phyloP scores from a whole-genome alignment of 2,797 vertebrate genomes.

The Peromyscus nudipes region DNA sequence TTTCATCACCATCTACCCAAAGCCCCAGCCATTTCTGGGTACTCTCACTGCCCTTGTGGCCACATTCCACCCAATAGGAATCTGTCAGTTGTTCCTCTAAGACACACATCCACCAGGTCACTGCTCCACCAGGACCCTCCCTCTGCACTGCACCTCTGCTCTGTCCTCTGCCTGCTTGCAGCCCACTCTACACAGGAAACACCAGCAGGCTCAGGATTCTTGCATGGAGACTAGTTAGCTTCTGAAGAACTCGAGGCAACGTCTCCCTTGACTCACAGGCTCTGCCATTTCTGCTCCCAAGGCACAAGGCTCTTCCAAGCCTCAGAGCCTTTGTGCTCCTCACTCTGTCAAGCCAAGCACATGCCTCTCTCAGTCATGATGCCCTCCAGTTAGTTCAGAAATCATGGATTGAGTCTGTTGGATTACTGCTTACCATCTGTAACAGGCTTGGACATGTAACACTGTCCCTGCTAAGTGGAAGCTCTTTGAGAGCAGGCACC shows the following conservation, averaged over 20 bases:
- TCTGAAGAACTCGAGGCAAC: background rate
- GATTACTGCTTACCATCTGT: background rate
- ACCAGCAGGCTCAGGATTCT: background rate
- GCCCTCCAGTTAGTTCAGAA: background rate
- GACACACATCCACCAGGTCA: background rate
- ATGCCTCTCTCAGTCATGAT: background rate
- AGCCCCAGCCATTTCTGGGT: background rate
- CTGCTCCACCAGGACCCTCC: background rate
- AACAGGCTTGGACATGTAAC: background rate
- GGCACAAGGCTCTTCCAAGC: background rate
- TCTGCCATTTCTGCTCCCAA: background rate
- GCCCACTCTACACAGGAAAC: background rate
- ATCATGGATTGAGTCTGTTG: rapidly evolving
- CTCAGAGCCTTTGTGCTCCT: background rate
- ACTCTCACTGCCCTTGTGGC: background rate
- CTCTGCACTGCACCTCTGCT: background rate
- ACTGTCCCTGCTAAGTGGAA: background rate
- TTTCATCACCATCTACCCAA: background rate
- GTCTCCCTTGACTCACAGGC: background rate
- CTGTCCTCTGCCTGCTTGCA: background rate
- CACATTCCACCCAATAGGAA: background rate
- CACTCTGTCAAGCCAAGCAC: background rate
- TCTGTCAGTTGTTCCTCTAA: background rate
- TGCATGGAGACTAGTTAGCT: background rate
- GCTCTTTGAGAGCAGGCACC: background rate